Base-by-base conservation (phyloP, 2,888 invertebrate species). In the Therioaphis trifolii region DNA sequence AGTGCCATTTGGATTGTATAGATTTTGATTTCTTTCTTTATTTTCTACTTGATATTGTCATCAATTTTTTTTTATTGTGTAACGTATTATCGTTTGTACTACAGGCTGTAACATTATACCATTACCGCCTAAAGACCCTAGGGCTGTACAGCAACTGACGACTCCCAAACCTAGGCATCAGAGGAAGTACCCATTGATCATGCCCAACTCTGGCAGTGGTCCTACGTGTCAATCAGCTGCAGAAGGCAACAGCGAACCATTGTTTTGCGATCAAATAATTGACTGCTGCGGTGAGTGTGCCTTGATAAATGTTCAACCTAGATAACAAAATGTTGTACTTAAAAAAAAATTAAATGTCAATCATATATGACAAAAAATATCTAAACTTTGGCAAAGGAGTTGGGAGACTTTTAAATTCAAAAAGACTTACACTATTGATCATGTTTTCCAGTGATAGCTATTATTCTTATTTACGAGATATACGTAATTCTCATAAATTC, bases 131-230 rank as follows among this genome's bases (percentile, higher is more conserved):
- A 91, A 94, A 86, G 94, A 94, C 87, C 90, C 93, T 29, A 92
- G 91, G 35, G 92, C 92, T 87, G 88, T 88, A 21, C 87, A 87
- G 63, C 90, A 90, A 0, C 89, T 92, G n/a, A 90, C 92, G 85
- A 89, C 90, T 0, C 90, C 91, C 86, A 92, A 94, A 87, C 92
- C 93, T 0, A 90, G 95, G 18, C 95, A 95, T 88, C 93, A 94
- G 84, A 90, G 95, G 58, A 95, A 94, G 88, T 93, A 95, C 90
- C 95, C 95, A 0, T 89, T 96, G 55, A 92, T 95, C 76, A 93
- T 95, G 86, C 94, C 94, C 49, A 82, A 82, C 18, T 27, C 82
- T 1, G n/a, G n/a, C 7, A 14, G 21, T 76, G 27, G 78, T 40
- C 35, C 24, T 18, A 11, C 35, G 12, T 78, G 52, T 15, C 68